Base-by-base conservation (phyloP, 2,797 vertebrate species). In the Paedocypris micromegethes region DNA sequence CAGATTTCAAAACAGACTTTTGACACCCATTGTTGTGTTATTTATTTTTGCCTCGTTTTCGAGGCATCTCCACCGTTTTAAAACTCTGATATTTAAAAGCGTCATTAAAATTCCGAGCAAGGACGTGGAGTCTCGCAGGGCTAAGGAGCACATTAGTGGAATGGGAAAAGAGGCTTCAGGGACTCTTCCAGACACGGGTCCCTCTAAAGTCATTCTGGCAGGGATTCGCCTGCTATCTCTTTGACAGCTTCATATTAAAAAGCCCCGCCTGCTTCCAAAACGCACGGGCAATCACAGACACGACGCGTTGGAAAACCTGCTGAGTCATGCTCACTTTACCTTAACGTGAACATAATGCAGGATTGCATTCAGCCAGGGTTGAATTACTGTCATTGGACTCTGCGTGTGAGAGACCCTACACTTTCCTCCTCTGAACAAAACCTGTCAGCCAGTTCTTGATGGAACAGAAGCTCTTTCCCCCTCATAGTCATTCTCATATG, bases 321-420 rank as follows among this genome's bases (percentile, higher is more conserved):
- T 73, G 77, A 73, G 58, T 77, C 78, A 73, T 57, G 66, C 55
- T 58, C 49, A n/a, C 71, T 71, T 68, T 69, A 60, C 58, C 63
- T 68, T 68, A 75, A 54, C 73, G 68, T 52, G 72, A 68, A 64
- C 71, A 64, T 71, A 49, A 71, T 72, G 68, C 59, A 49, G 56
- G 73, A 70, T 65, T 58, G 52, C 66, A 59, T 67, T 73, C 64
- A 66, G 71, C 58, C 54, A 58, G 50, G 69, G 66, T 62, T 66
- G 71, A 77, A 72, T 79, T 72, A 73, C 65, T 73, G 68, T 75
- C 78, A 67, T 55, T 8, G 48, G 2, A 0, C 58, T 40, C 50
- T n/a, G 9, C 49, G 58, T 9, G 5, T 39, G 41, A 53, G 51
- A 58, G 61, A 53, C 5, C 5, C 47, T 59, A 23, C 68, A 62